Evolutionary conservation across 2,888 invertebrate genomes (phyloP).

Genomic region (Acleris emargana): DNA sequence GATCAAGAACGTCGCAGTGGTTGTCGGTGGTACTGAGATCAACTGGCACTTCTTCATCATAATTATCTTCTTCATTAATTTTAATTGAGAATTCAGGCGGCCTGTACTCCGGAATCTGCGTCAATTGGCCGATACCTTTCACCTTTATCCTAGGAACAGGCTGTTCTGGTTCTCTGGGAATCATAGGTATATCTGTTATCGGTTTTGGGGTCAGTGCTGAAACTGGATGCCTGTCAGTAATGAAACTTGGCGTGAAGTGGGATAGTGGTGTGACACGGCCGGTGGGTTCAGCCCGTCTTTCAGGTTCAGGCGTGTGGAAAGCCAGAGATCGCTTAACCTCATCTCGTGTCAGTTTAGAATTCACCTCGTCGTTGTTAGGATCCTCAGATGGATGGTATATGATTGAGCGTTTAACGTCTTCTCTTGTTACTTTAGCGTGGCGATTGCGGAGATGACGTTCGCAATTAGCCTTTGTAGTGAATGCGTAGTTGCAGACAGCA

Average conservation of each 20-base stretch:
- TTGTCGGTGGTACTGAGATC: conserved; percentile 87
- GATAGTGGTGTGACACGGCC: conserved; percentile 73
- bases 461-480: conserved; percentile 98
- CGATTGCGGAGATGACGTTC: conserved; percentile 96
- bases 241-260: conserved; percentile 73
- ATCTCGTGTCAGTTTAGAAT: conserved; percentile 79
- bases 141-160: conserved; percentile 81
- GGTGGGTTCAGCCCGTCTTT: conserved; percentile 68
- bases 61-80: conserved; percentile 60
- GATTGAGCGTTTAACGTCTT: conserved; percentile 94
- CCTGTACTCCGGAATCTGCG: conserved; percentile 80
- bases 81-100: conserved; percentile 66
- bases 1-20: conserved; percentile 88
- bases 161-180: conserved; percentile 69
- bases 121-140: conserved; percentile 86
- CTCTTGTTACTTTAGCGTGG: conserved; percentile 92
- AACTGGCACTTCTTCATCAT: conserved; percentile 84
- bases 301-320: conserved; percentile 80
- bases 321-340: conserved; percentile 83
- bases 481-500: conserved; percentile 97
- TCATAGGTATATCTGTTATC: conserved; percentile 63
- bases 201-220: conserved; percentile 62
- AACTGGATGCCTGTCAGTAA: conserved; percentile 77
- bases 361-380: conserved; percentile 89
- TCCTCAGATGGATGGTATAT: conserved; percentile 95